These are phyloP conservation scores for Odontothrips loti DNA, from an alignment of 2,888 invertebrate genomes.

Conservation along the genomic window DNA sequence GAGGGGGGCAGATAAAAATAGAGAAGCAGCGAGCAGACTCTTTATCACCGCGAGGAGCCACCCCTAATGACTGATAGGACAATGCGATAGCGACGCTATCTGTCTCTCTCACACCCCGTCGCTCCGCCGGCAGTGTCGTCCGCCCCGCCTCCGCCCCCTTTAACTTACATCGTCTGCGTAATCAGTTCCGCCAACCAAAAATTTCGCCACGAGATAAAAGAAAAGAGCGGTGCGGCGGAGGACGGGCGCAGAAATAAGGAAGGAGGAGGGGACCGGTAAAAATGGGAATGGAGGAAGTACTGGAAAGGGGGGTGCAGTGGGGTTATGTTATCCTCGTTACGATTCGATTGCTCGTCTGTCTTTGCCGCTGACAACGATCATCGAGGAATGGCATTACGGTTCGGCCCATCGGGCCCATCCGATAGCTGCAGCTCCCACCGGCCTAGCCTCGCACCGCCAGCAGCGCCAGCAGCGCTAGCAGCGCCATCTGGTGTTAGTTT, in stretches of 20 bases:
- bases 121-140: neutral
- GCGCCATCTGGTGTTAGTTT: constrained; percentile 2
- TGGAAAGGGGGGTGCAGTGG: no score
- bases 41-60: constrained; percentile 12
- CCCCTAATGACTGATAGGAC: constrained; percentile 24
- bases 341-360: neutral
- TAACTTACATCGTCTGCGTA: neutral
- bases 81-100: neutral
- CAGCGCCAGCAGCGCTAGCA: no score
- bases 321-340: neutral
- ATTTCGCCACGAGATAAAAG: constrained; percentile 10
- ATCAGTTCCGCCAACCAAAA: constrained; percentile 26
- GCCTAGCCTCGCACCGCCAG: no score
- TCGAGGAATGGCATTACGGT: neutral
- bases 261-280: neutral
- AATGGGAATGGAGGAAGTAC: neutral
- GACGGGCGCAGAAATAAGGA: no score
- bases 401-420: no score
- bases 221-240: neutral
- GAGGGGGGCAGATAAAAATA: constrained; percentile 1
- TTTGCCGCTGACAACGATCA: neutral
- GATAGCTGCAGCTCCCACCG: neutral
- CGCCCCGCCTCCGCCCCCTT: neutral
- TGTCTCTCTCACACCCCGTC: neutral
- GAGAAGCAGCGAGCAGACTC: neutral